Conservation (phyloP, 2,888 invertebrate genomes). For the Amphipoea lucens region DNA sequence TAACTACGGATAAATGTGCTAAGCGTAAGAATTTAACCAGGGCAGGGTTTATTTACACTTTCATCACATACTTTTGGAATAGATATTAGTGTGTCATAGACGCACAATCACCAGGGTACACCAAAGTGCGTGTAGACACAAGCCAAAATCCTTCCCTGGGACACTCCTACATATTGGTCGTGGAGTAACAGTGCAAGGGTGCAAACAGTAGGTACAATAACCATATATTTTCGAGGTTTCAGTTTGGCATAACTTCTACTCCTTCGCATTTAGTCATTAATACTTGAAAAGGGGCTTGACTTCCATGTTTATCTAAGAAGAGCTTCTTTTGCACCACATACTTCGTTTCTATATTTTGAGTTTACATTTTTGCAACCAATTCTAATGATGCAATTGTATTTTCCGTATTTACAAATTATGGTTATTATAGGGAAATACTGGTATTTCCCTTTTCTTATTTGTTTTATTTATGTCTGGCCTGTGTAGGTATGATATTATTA, state of each 20-base stretch:
- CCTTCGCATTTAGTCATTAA: not conserved
- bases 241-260: not conserved
- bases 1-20: too few species aligned
- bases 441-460: constrained; percentile 34
- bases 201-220: not conserved
- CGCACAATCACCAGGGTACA: too few species aligned
- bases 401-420: constrained; percentile 10
- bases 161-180: too few species aligned
- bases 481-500: constrained; percentile 26
- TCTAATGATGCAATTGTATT: constrained; percentile 41
- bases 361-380: not conserved
- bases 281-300: not conserved
- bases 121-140: too few species aligned
- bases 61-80: too few species aligned
- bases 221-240: not conserved
- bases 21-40: too few species aligned
- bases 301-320: not conserved
- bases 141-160: too few species aligned
- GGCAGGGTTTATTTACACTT: too few species aligned
- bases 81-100: too few species aligned
- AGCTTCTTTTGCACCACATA: not conserved
- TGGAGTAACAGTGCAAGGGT: not conserved
- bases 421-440: not conserved
- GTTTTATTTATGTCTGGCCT: constrained; percentile 29
- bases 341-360: not conserved